A percentile compares a stretch with the other conserved stretches of the same genome.
These are phyloP conservation scores for Ctenomys sociabilis DNA, from an alignment of 2,113 vertebrate genomes.

Conservation along the genomic window DNA sequence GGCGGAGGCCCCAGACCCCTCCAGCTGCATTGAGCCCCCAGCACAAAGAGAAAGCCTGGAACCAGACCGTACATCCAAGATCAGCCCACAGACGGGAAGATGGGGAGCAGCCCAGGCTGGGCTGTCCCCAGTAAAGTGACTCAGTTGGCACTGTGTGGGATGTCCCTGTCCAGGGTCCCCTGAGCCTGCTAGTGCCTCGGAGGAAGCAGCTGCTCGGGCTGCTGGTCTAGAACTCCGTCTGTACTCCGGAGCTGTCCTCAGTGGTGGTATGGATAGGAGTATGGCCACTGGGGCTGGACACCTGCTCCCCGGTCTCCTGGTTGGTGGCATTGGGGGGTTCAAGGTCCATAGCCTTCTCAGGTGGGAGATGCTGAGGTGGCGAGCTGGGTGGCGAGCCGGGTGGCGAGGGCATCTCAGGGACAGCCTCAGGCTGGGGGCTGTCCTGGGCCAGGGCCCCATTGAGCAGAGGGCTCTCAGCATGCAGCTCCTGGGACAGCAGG, in stretches of 20 bases:
- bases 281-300: fast-evolving
- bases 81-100: constrained; percentile 59
- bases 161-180: background rate
- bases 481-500: constrained; percentile 86
- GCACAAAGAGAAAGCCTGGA: constrained; percentile 48
- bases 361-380: background rate
- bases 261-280: constrained; percentile 64
- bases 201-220: background rate
- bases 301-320: constrained; percentile 80
- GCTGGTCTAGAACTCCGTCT: constrained; percentile 86
- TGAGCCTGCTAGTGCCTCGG: background rate
- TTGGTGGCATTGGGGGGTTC: constrained; percentile 79
- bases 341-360: constrained; percentile 61
- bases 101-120: background rate
- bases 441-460: constrained; percentile 77
- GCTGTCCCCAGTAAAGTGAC: constrained; percentile 59
- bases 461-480: constrained; percentile 67
- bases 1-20: background rate
- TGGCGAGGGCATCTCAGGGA: constrained; percentile 74
- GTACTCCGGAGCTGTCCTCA: constrained; percentile 80
- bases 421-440: background rate
- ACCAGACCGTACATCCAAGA: background rate
- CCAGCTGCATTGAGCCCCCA: background rate
- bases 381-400: constrained; percentile 68
- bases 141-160: background rate